Evolutionary conservation across 1,140 invertebrate genomes (phyloP).

Genomic region (Agrypnia vestita): DNA sequence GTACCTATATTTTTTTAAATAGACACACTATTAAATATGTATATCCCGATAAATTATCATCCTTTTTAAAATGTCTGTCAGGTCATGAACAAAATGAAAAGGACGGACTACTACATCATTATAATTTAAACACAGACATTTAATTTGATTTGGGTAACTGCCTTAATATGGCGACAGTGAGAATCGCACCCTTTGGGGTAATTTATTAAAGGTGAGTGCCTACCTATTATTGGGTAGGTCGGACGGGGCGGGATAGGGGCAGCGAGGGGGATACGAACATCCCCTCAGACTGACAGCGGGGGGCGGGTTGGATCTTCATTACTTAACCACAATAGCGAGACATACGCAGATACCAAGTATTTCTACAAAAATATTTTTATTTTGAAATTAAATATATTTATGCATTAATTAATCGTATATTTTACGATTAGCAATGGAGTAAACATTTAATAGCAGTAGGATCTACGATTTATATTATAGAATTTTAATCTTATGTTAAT

Average conservation of each 20-base stretch:
- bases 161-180: constrained; percentile 30
- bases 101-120: too few species aligned
- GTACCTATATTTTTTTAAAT: too few species aligned
- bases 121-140: background rate
- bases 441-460: too few species aligned
- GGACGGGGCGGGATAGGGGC: background rate
- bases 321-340: constrained; percentile 15
- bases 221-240: constrained; percentile 30
- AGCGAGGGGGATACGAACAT: constrained; percentile 14
- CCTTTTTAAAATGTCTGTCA: too few species aligned
- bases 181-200: constrained; percentile 8
- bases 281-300: constrained; percentile 41
- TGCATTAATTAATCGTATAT: too few species aligned
- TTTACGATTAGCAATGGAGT: too few species aligned
- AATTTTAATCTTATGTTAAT: too few species aligned
- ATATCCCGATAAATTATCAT: too few species aligned
- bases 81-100: background rate
- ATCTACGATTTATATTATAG: too few species aligned
- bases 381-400: too few species aligned
- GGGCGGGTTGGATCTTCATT: constrained; percentile 36
- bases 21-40: too few species aligned
- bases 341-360: background rate
- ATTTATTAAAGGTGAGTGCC: constrained; percentile 21
- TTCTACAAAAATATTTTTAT: background rate
- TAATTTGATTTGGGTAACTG: background rate